Evolutionary conservation across 2,888 invertebrate species (phyloP), one percentile per base, ranked within the genome.

Genomic region (Volucella inanis): DNA sequence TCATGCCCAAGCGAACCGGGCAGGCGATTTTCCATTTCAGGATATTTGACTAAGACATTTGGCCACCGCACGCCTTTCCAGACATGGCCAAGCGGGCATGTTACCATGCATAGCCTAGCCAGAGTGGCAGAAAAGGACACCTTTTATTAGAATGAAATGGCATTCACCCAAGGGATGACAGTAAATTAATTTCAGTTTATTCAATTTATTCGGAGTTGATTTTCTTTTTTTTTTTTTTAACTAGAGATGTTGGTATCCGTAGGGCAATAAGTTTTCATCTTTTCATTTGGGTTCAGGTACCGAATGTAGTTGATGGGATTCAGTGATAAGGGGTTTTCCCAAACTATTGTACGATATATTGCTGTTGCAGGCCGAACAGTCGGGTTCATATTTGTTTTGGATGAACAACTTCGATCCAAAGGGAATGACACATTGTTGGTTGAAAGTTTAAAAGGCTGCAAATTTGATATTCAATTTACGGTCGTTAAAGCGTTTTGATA

Each of bases 161-260:
- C 45, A 8, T 45, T 52, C 14, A 61, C 59, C 10, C 50, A 68
- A 61, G 54, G 61, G 54, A 68, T 15, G 45, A 8, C 39, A 15
- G 68, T 54, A 68, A 68, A 76, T 61, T 76, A 68, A 68, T 76
- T 76, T 76, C 61, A 68, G 61, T 76, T 76, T 61, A 76, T 68
- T 76, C 61, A 76, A 61, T 68, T 76, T 76, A 54, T 67, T 68
- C 68, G 47, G 38, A 57, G 31, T 31, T 54, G 15, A 18, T 9
- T 43, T 52, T 52, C 8, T 18, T 39, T n/a, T 43, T 54, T 52
- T 65, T 9, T 18, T 10, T 41, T 67, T 31, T 31, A 0, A 6
- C 6, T 31, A 6, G 31, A 31, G 31, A 31, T 31, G 31, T 6
- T 31, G 31, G 31, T 31, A 31, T 31, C 31, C 31, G 4, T 6